phyloP scores from a whole-genome alignment of 2,113 vertebrate genomes.

The Clarias batrachus region DNA sequence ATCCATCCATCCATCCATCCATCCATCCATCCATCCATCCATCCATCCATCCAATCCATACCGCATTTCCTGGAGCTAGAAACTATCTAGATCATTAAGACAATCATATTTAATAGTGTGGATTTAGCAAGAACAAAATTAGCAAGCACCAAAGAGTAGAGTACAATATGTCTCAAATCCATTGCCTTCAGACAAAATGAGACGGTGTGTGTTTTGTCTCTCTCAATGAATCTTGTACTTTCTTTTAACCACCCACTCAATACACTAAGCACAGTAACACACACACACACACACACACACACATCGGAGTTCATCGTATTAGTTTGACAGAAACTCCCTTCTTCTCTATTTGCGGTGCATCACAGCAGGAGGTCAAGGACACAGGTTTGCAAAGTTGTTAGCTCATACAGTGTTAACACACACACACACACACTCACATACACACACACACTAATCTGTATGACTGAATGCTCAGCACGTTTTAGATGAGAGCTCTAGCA shows the following conservation, averaged over 20 bases:
- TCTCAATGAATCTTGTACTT: constrained; percentile 29
- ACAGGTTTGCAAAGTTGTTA: constrained; percentile 10
- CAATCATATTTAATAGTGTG: background rate
- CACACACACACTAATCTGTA: constrained; percentile 32
- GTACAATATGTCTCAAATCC: background rate
- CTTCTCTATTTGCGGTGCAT: background rate
- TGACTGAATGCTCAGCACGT: constrained; percentile 40
- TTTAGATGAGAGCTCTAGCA: constrained; percentile 47
- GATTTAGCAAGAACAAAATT: background rate
- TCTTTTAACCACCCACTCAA: constrained; percentile 21
- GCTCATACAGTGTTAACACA: background rate
- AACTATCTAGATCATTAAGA: no score
- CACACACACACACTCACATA: constrained; percentile 36
- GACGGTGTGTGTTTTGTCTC: background rate
- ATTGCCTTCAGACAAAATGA: background rate
- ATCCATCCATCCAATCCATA: no score
- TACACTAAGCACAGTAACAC: no score
- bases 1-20: no score
- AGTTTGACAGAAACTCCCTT: background rate
- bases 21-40: no score
- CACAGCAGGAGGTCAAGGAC: background rate
- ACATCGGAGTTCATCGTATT: background rate
- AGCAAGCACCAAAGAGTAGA: background rate
- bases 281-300: constrained; percentile 15
- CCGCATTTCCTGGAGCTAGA: no score